phyloP scores from a whole-genome alignment of 2,888 invertebrate genomes.

The Yponomeuta cagnagella region DNA sequence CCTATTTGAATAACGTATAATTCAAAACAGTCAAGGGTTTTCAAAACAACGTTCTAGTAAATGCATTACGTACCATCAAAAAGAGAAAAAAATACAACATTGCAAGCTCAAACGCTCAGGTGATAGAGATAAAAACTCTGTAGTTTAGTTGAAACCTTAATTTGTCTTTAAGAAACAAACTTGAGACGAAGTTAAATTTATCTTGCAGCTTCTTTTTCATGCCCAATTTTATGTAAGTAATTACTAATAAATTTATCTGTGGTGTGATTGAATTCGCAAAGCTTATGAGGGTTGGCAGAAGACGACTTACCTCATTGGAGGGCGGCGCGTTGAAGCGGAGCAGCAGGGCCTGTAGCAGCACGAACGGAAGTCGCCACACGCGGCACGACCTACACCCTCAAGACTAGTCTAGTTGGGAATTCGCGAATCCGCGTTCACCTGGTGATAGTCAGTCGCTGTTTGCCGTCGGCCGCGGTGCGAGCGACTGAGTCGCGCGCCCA shows the following conservation, averaged over 20 bases:
- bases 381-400: constrained; percentile 12
- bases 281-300: constrained; percentile 13
- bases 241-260: neutral
- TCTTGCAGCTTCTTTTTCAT: neutral
- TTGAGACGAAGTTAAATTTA: neutral
- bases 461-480: constrained; percentile 30
- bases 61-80: too few species aligned
- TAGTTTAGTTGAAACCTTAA: too few species aligned
- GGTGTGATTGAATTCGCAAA: neutral
- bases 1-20: too few species aligned
- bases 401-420: neutral
- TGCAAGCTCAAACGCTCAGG: too few species aligned
- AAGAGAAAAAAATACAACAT: too few species aligned
- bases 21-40: too few species aligned
- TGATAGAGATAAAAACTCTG: too few species aligned
- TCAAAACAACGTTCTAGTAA: too few species aligned
- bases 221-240: too few species aligned
- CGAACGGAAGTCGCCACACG: constrained; percentile 26
- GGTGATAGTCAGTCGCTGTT: constrained; percentile 23
- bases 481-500: constrained; percentile 60
- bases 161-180: too few species aligned
- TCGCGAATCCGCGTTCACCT: constrained; percentile 33
- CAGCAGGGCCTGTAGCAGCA: constrained; percentile 32
- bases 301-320: constrained; percentile 45
- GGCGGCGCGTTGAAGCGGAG: constrained; percentile 27